phyloP scores from a whole-genome alignment of 2,797 vertebrate species.

The Echeneis naucrates region DNA sequence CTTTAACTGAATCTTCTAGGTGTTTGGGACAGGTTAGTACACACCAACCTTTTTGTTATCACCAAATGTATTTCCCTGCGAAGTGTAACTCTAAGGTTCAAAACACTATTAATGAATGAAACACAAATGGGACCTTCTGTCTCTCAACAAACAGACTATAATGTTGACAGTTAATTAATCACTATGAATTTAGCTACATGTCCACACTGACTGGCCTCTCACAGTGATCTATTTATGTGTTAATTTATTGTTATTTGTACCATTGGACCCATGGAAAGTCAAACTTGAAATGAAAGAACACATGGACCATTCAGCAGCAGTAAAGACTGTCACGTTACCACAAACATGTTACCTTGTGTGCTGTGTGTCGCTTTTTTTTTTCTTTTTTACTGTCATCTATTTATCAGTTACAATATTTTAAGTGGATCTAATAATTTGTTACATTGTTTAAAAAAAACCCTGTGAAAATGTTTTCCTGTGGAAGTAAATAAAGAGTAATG shows the following conservation, averaged over 20 bases:
- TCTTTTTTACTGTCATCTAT: conserved; percentile 57
- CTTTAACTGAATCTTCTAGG: conserved; percentile 36
- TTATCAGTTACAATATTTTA: conserved; percentile 64
- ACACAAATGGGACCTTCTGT: background rate
- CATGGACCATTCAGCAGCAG: conserved; percentile 35
- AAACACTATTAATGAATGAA: conserved; percentile 30
- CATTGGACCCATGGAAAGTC: conserved; percentile 52
- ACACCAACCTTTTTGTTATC: conserved; percentile 12
- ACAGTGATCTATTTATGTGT: conserved; percentile 72
- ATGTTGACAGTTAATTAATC: conserved; percentile 8
- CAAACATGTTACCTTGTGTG: conserved; percentile 70
- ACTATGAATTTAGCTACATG: conserved; percentile 31
- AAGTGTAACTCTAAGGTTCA: conserved; percentile 14
- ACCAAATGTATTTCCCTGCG: conserved; percentile 3
- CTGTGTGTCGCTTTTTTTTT: conserved; percentile 67
- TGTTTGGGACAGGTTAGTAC: conserved; percentile 22
- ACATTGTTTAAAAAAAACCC: conserved; percentile 48
- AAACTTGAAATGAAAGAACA: conserved; percentile 59
- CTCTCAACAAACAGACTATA: conserved; percentile 14
- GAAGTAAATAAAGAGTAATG: conserved; percentile 72
- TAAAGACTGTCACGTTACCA: conserved; percentile 27
- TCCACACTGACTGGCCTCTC: conserved; percentile 37
- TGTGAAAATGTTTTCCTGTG: conserved; percentile 69
- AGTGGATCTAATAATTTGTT: conserved; percentile 46
- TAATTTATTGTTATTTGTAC: conserved; percentile 76